Evolutionary conservation across 2,797 vertebrate species (phyloP).

Genomic region (Eulemur rubriventer): DNA sequence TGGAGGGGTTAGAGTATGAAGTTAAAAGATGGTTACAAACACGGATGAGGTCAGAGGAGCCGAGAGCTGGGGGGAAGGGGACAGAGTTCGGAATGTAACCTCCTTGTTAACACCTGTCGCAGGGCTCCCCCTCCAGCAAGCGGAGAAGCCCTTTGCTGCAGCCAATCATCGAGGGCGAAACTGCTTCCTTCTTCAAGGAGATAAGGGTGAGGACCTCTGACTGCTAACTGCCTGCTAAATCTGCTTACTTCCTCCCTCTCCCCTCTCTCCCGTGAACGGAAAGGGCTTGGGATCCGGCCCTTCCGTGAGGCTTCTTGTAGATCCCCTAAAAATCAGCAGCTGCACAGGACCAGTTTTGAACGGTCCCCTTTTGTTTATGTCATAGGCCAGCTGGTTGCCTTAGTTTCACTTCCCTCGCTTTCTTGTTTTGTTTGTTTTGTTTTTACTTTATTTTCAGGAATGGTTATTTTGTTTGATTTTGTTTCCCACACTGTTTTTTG

Average conservation of each 20-base stretch:
- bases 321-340: slow-evolving; percentile 78
- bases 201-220: slow-evolving; percentile 95
- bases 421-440: slow-evolving; percentile 45
- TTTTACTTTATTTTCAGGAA: slow-evolving; percentile 30
- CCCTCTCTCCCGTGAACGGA: slow-evolving; percentile 62
- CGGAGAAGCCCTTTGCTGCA: slow-evolving; percentile 98
- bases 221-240: slow-evolving; percentile 82
- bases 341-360: slow-evolving; percentile 59
- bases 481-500: not conserved
- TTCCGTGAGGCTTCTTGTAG: slow-evolving; percentile 74
- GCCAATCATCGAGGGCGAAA: slow-evolving; percentile 99
- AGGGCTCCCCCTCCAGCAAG: slow-evolving; percentile 99
- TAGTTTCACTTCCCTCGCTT: slow-evolving; percentile 45
- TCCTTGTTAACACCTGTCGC: slow-evolving; percentile 91
- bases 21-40: slow-evolving; percentile 16
- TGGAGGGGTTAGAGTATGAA: not conserved
- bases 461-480: not conserved
- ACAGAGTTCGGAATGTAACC: slow-evolving; percentile 81
- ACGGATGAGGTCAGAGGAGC: slow-evolving; percentile 48
- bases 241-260: slow-evolving; percentile 66
- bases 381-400: slow-evolving; percentile 51
- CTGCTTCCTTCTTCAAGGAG: slow-evolving; percentile 99
- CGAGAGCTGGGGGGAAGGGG: slow-evolving; percentile 60
- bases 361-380: slow-evolving; percentile 38
- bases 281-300: slow-evolving; percentile 44